Conservation (phyloP, 2,797 vertebrate genomes). For the Vipera ursinii region DNA sequence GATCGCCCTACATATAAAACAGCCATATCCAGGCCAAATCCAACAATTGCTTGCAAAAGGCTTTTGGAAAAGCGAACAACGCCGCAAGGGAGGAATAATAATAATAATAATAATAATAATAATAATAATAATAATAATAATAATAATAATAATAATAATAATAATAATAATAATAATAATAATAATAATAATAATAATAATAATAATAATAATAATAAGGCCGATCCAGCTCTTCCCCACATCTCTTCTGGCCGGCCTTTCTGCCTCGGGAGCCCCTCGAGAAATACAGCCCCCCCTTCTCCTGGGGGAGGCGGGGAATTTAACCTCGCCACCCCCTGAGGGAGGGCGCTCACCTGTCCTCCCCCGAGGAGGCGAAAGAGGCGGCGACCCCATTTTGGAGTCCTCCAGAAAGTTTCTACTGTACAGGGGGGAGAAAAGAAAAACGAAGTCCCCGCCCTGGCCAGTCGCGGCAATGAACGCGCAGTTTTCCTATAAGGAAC, state of each 20-base stretch:
- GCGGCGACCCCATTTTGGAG: conserved; percentile 21
- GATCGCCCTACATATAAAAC: rapidly evolving
- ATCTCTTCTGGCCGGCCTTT: background rate
- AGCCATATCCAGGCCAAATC: background rate
- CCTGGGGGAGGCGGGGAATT: background rate
- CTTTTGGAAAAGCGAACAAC: conserved; percentile 5
- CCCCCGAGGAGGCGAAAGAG: conserved; percentile 36
- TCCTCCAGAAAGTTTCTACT: conserved; percentile 40
- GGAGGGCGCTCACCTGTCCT: conserved; percentile 47
- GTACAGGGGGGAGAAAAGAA: background rate
- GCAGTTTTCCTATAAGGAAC: conserved; percentile 17
- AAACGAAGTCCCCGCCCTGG: background rate
- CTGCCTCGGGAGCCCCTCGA: background rate
- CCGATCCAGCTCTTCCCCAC: background rate
- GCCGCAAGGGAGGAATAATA: rapidly evolving
- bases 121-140: too few species aligned
- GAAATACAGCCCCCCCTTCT: background rate
- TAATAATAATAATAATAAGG: too few species aligned
- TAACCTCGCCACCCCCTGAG: background rate
- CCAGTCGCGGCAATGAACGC: background rate
- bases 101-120: too few species aligned
- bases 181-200: too few species aligned
- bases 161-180: too few species aligned
- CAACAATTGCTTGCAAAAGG: background rate
- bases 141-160: too few species aligned